Evolutionary conservation across 2,113 vertebrate species (phyloP).

Genomic region (Heterocephalus glaber): DNA sequence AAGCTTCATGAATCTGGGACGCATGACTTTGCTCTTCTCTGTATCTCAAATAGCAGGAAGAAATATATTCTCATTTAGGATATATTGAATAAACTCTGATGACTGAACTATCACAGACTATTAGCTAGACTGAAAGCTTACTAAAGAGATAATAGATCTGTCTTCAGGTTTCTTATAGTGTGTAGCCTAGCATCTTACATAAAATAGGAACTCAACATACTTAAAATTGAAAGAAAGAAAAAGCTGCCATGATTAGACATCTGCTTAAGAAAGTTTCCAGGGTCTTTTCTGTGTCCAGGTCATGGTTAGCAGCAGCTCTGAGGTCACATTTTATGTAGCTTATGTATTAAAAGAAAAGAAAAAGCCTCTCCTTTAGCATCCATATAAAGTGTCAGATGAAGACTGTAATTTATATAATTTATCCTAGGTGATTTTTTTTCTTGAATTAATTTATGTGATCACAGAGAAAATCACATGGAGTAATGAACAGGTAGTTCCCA

Average conservation of each 20-base stretch:
- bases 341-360: neutral
- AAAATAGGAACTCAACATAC: neutral
- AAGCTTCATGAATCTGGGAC: neutral
- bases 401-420: neutral
- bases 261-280: neutral
- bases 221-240: slow-evolving; percentile 5
- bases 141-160: neutral
- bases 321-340: neutral
- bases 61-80: slow-evolving; percentile 44
- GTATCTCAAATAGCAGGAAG: neutral
- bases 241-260: neutral
- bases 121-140: slow-evolving; percentile 34
- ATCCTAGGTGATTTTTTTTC: neutral
- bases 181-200: neutral
- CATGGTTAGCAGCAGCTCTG: neutral
- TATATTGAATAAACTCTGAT: neutral
- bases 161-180: neutral
- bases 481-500: neutral
- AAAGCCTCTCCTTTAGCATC: neutral
- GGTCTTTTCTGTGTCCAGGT: neutral
- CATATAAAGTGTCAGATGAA: neutral
- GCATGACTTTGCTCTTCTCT: neutral
- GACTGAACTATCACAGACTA: slow-evolving; percentile 39
- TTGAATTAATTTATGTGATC: neutral
- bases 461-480: neutral